phyloP scores from a whole-genome alignment of 2,113 vertebrate genomes.

The Phrynosoma blainvillii region DNA sequence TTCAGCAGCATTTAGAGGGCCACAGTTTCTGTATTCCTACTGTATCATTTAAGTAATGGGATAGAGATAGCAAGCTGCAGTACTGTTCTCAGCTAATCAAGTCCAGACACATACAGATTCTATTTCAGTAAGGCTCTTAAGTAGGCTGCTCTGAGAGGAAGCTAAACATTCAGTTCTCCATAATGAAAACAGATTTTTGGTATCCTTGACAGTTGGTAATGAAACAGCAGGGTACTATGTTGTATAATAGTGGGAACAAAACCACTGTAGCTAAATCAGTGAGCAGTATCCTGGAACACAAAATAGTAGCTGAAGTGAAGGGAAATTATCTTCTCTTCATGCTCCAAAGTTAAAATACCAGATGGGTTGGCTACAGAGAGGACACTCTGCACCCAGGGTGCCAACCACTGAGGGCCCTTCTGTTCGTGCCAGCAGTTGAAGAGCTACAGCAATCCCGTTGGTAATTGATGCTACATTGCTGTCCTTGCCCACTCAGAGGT shows the following conservation, averaged over 20 bases:
- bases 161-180: neutral
- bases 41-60: neutral
- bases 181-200: neutral
- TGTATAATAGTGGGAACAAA: neutral
- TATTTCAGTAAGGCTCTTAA: neutral
- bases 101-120: neutral
- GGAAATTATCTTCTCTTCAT: neutral
- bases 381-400: neutral
- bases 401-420: neutral
- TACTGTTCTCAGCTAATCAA: neutral
- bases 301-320: neutral
- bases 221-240: neutral
- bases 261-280: neutral
- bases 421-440: neutral
- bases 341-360: neutral
- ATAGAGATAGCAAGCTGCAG: neutral
- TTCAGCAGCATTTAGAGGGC: too few relatives aligned
- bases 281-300: neutral
- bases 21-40: neutral
- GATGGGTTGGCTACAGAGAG: neutral
- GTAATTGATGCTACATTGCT: neutral
- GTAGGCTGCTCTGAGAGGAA: neutral
- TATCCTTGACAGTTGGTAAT: neutral
- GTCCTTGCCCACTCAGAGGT: neutral
- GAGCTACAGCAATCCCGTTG: neutral